These are phyloP conservation scores for Pholis gunnellus DNA, from an alignment of 2,113 vertebrate genomes.

Conservation along the genomic window DNA sequence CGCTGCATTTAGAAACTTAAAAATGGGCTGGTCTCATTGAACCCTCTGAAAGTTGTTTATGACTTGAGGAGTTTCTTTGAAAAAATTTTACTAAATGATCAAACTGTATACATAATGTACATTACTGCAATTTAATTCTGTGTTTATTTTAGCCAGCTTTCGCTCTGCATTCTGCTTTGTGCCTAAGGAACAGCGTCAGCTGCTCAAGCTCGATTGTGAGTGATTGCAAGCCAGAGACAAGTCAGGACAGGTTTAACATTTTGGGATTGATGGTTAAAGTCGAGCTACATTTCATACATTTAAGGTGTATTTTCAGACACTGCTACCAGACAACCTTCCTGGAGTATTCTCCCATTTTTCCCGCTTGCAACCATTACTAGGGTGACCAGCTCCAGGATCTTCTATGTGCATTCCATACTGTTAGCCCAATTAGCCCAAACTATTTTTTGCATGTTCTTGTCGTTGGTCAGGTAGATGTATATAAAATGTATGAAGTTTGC, in stretches of 20 bases:
- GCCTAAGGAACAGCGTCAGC: not conserved
- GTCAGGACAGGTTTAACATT: not conserved
- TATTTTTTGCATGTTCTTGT: not conserved
- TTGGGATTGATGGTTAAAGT: not conserved
- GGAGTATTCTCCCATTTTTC: not conserved
- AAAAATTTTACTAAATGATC: slow-evolving; percentile 13
- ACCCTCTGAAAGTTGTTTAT: slow-evolving; percentile 36
- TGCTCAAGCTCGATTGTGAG: not conserved
- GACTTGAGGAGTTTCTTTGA: slow-evolving; percentile 30
- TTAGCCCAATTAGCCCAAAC: not conserved
- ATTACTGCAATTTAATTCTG: slow-evolving; percentile 1
- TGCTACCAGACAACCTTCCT: not conserved
- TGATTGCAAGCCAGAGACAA: not conserved
- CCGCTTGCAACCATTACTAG: not conserved
- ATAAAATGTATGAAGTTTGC: not conserved
- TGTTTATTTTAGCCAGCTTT: not conserved
- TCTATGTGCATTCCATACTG: not conserved
- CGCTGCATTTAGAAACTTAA: slow-evolving; percentile 46
- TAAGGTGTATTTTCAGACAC: not conserved
- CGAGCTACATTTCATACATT: not conserved
- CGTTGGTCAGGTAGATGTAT: not conserved
- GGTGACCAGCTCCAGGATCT: not conserved
- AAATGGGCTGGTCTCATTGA: slow-evolving; percentile 50
- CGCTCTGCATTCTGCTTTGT: not conserved
- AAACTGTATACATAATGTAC: slow-evolving; percentile 9